Conservation (phyloP, 2,113 vertebrate genomes). For the Zonotrichia leucophrys region DNA sequence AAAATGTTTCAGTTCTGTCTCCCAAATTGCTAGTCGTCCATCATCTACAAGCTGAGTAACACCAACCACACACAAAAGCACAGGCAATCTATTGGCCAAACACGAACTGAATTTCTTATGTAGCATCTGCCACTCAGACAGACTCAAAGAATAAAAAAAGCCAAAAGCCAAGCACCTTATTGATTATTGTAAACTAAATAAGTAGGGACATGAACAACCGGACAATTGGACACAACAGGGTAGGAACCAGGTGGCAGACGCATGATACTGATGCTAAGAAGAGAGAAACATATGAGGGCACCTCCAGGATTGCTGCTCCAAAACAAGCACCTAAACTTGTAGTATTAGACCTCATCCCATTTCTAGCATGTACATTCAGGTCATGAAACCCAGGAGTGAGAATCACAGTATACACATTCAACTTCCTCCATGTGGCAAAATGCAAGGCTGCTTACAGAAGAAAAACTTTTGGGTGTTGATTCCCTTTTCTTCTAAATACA, state of each 20-base stretch:
- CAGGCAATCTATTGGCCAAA: neutral
- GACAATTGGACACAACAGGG: neutral
- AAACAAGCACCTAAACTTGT: neutral
- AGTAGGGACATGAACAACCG: neutral
- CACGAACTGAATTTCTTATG: neutral
- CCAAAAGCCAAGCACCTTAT: neutral
- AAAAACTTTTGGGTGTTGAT: neutral
- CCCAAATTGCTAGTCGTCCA: neutral
- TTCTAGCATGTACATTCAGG: neutral
- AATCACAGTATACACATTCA: accelerated
- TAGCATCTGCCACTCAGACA: neutral
- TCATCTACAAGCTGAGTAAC: neutral
- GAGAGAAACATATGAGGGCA: neutral
- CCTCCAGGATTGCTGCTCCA: neutral
- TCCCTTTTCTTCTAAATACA: neutral
- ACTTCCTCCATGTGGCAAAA: neutral
- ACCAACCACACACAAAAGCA: neutral
- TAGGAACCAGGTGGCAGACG: neutral
- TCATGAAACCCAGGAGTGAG: neutral
- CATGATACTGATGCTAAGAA: neutral
- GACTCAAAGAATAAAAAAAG: neutral
- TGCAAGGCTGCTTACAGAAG: neutral
- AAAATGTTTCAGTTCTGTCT: neutral
- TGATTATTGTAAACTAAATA: neutral
- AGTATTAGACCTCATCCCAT: neutral